These are phyloP conservation scores for Xanthorhoe designata DNA, from an alignment of 2,888 invertebrate genomes.

Conservation along the genomic window DNA sequence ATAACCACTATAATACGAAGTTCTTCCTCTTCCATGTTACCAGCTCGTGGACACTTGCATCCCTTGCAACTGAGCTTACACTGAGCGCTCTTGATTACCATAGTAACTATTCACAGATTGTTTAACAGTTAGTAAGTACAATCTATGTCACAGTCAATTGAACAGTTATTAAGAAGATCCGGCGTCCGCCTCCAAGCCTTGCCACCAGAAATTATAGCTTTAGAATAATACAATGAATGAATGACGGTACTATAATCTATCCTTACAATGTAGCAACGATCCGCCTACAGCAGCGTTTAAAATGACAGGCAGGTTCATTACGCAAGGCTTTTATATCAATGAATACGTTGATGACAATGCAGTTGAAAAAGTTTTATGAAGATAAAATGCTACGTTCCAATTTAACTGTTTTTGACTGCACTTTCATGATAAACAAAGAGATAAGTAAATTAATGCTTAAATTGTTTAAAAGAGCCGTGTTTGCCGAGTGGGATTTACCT, in stretches of 20 bases:
- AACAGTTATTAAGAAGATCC: slow-evolving; percentile 35
- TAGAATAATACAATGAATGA: slow-evolving; percentile 19
- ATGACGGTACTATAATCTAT: slow-evolving; percentile 8
- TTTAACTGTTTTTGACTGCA: neutral
- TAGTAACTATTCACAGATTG: slow-evolving; percentile 10
- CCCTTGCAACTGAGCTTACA: too few species aligned
- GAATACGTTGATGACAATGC: slow-evolving; percentile 15
- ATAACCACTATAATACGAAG: too few species aligned
- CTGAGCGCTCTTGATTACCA: too few species aligned
- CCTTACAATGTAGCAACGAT: slow-evolving; percentile 5
- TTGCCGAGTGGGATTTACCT: too few species aligned
- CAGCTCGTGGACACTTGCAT: too few species aligned
- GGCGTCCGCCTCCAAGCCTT: slow-evolving; percentile 55
- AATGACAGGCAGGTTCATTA: slow-evolving; percentile 4
- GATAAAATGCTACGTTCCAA: neutral
- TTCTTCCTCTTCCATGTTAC: too few species aligned
- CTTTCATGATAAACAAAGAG: neutral
- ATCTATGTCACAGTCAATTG: slow-evolving; percentile 7
- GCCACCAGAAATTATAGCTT: slow-evolving; percentile 21
- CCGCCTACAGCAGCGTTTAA: slow-evolving; percentile 20
- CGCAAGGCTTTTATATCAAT: slow-evolving; percentile 20
- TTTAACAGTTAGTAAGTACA: slow-evolving; percentile 10
- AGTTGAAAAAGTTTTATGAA: slow-evolving; percentile 2
- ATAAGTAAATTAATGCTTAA: too few species aligned
- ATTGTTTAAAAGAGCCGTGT: too few species aligned